Conservation (phyloP, 1,140 invertebrate genomes). For the Eueides isabella region DNA sequence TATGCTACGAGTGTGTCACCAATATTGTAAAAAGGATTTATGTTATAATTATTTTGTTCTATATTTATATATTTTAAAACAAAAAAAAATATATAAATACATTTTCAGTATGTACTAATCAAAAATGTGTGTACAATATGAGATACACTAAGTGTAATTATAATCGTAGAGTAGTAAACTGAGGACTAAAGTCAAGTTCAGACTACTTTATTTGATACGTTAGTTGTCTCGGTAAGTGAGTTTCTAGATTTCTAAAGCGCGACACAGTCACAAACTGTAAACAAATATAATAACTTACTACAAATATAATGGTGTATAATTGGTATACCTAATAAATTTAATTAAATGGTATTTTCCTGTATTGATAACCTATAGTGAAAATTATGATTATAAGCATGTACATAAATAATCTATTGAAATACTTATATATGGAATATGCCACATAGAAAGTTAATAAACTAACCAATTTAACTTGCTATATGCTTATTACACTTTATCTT, state of each 20-base stretch:
- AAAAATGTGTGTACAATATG: no score
- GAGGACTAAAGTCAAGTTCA: constrained; percentile 13
- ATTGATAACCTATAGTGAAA: no score
- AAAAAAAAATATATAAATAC: no score
- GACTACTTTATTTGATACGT: background rate
- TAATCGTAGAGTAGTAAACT: background rate
- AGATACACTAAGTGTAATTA: background rate
- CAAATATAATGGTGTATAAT: background rate
- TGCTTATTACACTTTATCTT: background rate
- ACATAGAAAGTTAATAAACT: background rate
- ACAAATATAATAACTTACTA: background rate
- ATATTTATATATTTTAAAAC: background rate
- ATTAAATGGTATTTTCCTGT: no score
- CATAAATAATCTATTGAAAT: background rate
- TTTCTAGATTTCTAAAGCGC: constrained; percentile 4
- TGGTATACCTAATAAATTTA: no score
- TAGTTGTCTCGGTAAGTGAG: background rate
- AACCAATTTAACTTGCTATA: background rate
- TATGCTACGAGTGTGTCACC: background rate
- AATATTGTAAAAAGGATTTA: background rate
- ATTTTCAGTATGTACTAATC: no score
- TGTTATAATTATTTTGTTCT: background rate
- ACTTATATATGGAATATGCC: no score
- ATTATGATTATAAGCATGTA: background rate
- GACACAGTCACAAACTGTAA: background rate